Percentiles rank a stretch among this genome's conserved stretches.
These are phyloP conservation scores for Siderastrea radians DNA, from an alignment of 92 coral and sea anemone species.

Conservation along the genomic window DNA sequence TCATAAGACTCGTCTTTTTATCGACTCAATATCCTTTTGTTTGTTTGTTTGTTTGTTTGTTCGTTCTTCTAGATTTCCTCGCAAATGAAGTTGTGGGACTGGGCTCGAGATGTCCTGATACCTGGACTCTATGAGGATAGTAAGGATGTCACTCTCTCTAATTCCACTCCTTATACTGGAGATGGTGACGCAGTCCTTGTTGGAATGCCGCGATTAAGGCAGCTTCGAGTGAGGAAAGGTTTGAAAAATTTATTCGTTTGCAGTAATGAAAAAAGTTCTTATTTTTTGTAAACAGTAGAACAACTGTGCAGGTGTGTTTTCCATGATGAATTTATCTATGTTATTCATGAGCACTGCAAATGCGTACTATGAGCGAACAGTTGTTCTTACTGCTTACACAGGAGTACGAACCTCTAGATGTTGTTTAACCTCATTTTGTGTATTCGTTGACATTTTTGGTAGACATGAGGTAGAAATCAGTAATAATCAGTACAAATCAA, in stretches of 20 bases:
- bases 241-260: background rate
- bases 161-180: slow-evolving; percentile 48
- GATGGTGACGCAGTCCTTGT: slow-evolving; percentile 75
- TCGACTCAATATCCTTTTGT: background rate
- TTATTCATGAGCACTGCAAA: no score
- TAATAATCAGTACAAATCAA: no score
- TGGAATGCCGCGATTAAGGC: slow-evolving; percentile 77
- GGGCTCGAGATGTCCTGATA: slow-evolving; percentile 66
- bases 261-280: background rate
- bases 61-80: slow-evolving; percentile 32
- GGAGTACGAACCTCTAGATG: no score
- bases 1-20: no score
- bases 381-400: no score
- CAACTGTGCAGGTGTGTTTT: no score
- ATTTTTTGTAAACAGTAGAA: no score
- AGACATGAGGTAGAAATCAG: no score
- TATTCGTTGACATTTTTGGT: no score
- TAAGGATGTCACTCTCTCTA: slow-evolving; percentile 16
- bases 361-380: no score
- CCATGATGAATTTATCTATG: no score
- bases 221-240: slow-evolving; percentile 74
- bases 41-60: background rate
- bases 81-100: slow-evolving; percentile 56
- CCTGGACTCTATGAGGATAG: slow-evolving; percentile 74
- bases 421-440: no score